Evolutionary conservation across 2,888 invertebrate species (phyloP), one percentile per base, ranked within the genome.

Genomic region (Drosophila merina): DNA sequence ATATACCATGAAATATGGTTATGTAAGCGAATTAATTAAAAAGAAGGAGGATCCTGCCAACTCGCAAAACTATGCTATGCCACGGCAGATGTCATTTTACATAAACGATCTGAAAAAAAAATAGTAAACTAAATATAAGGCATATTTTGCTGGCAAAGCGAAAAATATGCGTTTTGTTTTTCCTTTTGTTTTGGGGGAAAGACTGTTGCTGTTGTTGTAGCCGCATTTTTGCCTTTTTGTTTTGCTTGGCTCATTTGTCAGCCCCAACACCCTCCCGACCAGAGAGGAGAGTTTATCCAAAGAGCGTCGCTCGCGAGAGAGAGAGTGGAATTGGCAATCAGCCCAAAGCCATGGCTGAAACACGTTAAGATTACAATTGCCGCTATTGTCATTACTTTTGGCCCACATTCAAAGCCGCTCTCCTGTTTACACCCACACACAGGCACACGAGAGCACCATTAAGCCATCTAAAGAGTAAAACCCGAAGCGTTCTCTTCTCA

Each of bases 301-400:
- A 66, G 69, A 79, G 55, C 67, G 45, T 54, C 52, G 6, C 40
- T 38, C 9, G 49, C 12, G n/a, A 48, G 31, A 45, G 51, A 42
- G 58, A 66, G 76, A 28, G 51, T 20, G 52, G 44, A 55, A 55
- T 66, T 80, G 81, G 79, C 79, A 72, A 28, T 44, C 66, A 73
- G 77, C 77, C 77, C 51, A 63, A 50, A 38, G 57, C 42, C 44
- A 52, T 42, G 36, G 25, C 45, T 47, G 45, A 38, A 59, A 59
- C 33, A 59, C 44, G 58, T 60, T 59, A 63, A 55, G 0, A 56
- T 51, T 67, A 81, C 80, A 81, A 81, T 83, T 83, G 83, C 71
- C 74, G 78, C 83, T 86, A 78, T 82, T 85, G 83, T 83, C 77
- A 78, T 86, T 83, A 86, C 79, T 86, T 83, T 83, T 83, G 83